Conservation (phyloP, 2,888 invertebrate genomes). For the Caenorhabditis sp. region DNA sequence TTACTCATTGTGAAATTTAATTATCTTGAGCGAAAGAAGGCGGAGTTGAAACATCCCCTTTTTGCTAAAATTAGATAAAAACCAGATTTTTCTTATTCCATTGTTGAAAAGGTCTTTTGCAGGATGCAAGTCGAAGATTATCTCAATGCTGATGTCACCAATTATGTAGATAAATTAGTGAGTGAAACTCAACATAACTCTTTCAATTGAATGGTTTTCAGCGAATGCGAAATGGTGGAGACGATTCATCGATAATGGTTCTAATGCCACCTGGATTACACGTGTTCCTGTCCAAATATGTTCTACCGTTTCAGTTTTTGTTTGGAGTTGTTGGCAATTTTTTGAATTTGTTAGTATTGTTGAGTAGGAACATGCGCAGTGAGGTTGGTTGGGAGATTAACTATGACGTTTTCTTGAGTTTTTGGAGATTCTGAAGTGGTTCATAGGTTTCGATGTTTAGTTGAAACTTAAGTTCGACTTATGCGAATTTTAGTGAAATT, state of each 20-base stretch:
- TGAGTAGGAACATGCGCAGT: conserved; percentile 61
- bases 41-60: not conserved
- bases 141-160: conserved; percentile 36
- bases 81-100: not conserved
- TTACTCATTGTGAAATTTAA: not conserved
- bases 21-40: not conserved
- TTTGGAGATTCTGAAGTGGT: no score
- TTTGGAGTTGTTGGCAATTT: conserved; percentile 63
- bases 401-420: no score
- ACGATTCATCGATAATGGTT: conserved; percentile 28
- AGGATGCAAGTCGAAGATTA: conserved; percentile 38
- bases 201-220: conserved; percentile 5
- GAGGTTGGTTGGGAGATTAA: conserved; percentile 54
- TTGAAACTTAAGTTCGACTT: no score
- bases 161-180: conserved; percentile 32
- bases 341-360: conserved; percentile 61
- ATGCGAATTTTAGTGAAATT: no score
- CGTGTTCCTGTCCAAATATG: conserved; percentile 46
- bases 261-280: conserved; percentile 47
- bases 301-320: conserved; percentile 64
- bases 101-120: conserved; percentile 8
- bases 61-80: not conserved
- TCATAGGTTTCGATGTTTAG: no score
- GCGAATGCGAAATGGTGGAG: conserved; percentile 17
- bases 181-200: not conserved